A percentile compares a stretch with the other conserved stretches of the same genome.
Conservation (phyloP, 2,888 invertebrate genomes). For the Drosophila nr. fundita region DNA sequence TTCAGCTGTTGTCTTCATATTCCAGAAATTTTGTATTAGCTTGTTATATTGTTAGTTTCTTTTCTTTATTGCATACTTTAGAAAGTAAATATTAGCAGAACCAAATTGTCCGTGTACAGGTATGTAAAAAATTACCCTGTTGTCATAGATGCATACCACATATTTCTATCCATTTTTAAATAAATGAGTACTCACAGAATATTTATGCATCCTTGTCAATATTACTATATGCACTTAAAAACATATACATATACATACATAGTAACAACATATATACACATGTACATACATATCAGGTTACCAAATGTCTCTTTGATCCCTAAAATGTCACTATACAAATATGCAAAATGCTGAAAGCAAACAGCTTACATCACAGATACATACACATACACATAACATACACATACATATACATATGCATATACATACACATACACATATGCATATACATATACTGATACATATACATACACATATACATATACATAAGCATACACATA, state of each 20-base stretch:
- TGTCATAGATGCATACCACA: background rate
- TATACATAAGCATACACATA: too few relatives aligned
- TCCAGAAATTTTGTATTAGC: background rate
- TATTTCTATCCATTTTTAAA: background rate
- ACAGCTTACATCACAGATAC: background rate
- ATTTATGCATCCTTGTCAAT: background rate
- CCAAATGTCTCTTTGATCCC: conserved; percentile 17
- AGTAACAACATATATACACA: background rate
- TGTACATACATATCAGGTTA: background rate
- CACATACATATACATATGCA: background rate
- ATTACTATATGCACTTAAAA: background rate
- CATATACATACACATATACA: too few relatives aligned
- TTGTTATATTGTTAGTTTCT: background rate
- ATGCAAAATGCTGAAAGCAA: too few relatives aligned
- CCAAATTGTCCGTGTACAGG: background rate
- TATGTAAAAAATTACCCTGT: background rate
- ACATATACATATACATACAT: background rate
- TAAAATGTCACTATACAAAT: conserved; percentile 22
- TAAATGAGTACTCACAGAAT: background rate
- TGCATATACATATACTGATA: too few relatives aligned
- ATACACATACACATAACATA: background rate
- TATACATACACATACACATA: too few relatives aligned
- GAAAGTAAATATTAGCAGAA: background rate
- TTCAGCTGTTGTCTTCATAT: background rate
- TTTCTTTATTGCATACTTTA: conserved; percentile 7